These are phyloP conservation scores for Ptychodera flava DNA, from an alignment of 35 echinoderm and acorn worm genomes.

Conservation along the genomic window DNA sequence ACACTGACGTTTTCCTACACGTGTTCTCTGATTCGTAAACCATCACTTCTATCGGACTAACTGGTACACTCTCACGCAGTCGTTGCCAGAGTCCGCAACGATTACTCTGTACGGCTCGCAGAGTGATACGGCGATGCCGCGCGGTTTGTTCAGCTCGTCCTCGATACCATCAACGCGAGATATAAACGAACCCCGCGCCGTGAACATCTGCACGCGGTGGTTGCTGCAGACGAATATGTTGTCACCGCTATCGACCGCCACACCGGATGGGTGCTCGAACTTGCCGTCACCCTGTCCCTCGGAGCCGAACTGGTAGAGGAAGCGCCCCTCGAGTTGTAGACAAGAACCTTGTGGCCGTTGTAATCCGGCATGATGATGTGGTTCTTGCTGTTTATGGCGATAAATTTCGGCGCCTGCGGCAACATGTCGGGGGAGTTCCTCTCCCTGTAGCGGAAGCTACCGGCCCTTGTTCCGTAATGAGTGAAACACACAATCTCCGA, in stretches of 20 bases:
- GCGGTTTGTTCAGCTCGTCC: neutral
- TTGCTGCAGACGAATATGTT: neutral
- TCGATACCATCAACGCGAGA: neutral
- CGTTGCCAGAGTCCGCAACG: neutral
- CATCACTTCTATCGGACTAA: neutral
- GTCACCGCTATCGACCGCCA: neutral
- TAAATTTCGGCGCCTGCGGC: neutral
- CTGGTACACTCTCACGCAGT: neutral
- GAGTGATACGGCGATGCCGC: neutral
- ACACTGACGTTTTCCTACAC: too few relatives aligned
- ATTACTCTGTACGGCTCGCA: neutral
- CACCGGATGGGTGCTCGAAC: neutral
- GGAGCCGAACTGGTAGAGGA: neutral
- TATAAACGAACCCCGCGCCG: neutral
- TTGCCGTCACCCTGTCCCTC: neutral
- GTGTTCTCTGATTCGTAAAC: too few relatives aligned
- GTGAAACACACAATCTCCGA: neutral
- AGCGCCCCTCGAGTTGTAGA: neutral
- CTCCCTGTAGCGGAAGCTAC: neutral
- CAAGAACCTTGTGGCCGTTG: neutral
- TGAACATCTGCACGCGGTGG: neutral
- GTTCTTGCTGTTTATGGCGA: neutral
- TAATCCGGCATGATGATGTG: neutral
- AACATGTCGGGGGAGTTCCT: neutral
- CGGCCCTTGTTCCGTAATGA: neutral